phyloP scores from a whole-genome alignment of 2,797 vertebrate species.

The Cryptoblepharus egeriae region DNA sequence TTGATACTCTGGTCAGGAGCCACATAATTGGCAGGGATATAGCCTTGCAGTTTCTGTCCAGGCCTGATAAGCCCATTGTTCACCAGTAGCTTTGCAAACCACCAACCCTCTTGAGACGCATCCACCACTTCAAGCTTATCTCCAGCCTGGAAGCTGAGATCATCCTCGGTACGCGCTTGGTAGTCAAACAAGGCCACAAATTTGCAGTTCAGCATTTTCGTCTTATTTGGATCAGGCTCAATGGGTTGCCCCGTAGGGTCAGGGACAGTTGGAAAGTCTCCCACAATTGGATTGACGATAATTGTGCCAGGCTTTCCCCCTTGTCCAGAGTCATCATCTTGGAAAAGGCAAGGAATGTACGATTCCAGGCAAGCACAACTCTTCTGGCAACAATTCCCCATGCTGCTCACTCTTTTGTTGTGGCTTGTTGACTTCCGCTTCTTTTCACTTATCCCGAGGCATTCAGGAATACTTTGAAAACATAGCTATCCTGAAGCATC shows the following conservation, averaged over 20 bases:
- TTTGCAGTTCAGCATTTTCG: constrained; percentile 30
- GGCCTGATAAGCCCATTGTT: constrained; percentile 62
- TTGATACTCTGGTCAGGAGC: constrained; percentile 86
- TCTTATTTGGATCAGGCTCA: rapidly evolving
- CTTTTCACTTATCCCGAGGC: constrained; percentile 19
- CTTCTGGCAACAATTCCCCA: constrained; percentile 68
- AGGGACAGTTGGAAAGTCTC: neutral
- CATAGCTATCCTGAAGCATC: constrained; percentile 30
- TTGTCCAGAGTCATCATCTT: neutral
- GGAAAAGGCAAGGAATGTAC: constrained; percentile 62
- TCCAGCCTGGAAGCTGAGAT: constrained; percentile 87
- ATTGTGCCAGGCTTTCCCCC: constrained; percentile 35
- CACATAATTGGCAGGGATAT: constrained; percentile 93
- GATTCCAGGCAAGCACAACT: constrained; percentile 57
- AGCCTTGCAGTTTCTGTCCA: constrained; percentile 77
- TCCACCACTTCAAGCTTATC: constrained; percentile 85
- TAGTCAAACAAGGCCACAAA: constrained; percentile 91
- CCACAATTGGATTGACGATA: constrained; percentile 38
- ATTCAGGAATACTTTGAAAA: constrained; percentile 19
- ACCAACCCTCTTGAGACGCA: constrained; percentile 84
- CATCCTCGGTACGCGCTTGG: constrained; percentile 86
- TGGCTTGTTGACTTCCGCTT: constrained; percentile 20
- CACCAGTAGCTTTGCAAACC: constrained; percentile 83
- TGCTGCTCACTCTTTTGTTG: constrained; percentile 32
- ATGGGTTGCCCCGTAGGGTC: rapidly evolving